These are phyloP conservation scores for Paralvinella palmiformis DNA, from an alignment of 1,140 invertebrate genomes.

Conservation along the genomic window DNA sequence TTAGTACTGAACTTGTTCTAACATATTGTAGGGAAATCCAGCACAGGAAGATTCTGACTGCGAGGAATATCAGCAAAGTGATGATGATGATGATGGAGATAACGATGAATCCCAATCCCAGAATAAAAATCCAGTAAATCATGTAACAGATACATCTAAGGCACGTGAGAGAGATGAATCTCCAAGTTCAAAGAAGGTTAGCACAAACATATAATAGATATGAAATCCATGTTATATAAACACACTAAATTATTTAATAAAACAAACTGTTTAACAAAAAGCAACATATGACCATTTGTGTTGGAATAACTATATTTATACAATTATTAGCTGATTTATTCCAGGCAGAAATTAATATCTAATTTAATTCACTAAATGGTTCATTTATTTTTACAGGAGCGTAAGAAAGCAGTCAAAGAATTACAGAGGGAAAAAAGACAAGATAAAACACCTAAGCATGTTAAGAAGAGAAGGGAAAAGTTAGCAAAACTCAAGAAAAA, in stretches of 20 bases:
- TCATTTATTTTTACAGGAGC: slow-evolving; percentile 32
- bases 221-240: not conserved
- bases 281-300: not conserved
- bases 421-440: slow-evolving; percentile 86
- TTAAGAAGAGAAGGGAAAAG: slow-evolving; percentile 73
- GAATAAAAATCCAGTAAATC: too few species aligned
- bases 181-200: too few species aligned
- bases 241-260: slow-evolving; percentile 5
- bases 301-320: not conserved
- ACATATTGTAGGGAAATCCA: slow-evolving; percentile 54
- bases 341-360: not conserved
- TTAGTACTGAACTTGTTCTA: slow-evolving; percentile 18
- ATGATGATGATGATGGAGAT: too few species aligned
- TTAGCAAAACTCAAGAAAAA: too few species aligned
- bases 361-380: not conserved
- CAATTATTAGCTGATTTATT: slow-evolving; percentile 2
- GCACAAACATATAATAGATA: too few species aligned
- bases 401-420: slow-evolving; percentile 56
- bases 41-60: slow-evolving; percentile 77
- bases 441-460: slow-evolving; percentile 87
- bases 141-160: too few species aligned
- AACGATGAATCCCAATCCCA: too few species aligned
- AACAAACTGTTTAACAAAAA: not conserved
- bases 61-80: too few species aligned
- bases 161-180: too few species aligned